phyloP scores from a whole-genome alignment of 2,888 invertebrate species.

The Trimorus sp. region DNA sequence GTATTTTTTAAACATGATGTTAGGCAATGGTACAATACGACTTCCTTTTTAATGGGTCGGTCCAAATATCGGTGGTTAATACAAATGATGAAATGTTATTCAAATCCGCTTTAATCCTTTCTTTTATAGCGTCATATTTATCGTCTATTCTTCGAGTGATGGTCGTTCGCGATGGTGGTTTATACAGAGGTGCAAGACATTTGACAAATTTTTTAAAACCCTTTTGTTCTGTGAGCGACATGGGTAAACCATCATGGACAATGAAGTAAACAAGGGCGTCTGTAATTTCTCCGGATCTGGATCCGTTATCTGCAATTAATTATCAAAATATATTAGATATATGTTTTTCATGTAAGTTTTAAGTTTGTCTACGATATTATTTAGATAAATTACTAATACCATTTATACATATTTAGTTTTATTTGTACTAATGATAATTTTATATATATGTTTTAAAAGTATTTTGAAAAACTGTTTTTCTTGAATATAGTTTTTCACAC shows the following conservation, averaged over 20 bases:
- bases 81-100: not conserved
- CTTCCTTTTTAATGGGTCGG: conserved; percentile 24
- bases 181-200: conserved; percentile 11
- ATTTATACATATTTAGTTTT: too few relatives aligned
- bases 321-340: too few relatives aligned
- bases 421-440: too few relatives aligned
- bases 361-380: too few relatives aligned
- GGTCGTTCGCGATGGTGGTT: conserved; percentile 7
- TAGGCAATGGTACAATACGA: too few relatives aligned
- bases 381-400: too few relatives aligned
- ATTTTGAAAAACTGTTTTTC: too few relatives aligned
- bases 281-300: not conserved
- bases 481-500: not conserved
- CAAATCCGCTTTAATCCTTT: not conserved
- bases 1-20: too few relatives aligned
- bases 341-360: too few relatives aligned
- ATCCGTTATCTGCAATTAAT: not conserved
- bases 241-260: conserved; percentile 1
- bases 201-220: conserved; percentile 17
- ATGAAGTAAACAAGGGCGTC: conserved; percentile 13
- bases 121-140: conserved; percentile 1
- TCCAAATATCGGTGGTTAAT: conserved; percentile 44
- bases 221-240: not conserved
- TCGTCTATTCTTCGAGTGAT: conserved; percentile 11
- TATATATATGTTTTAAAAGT: too few relatives aligned